Evolutionary conservation across 2,113 vertebrate species (phyloP).

Genomic region (Trematomus loennbergii): DNA sequence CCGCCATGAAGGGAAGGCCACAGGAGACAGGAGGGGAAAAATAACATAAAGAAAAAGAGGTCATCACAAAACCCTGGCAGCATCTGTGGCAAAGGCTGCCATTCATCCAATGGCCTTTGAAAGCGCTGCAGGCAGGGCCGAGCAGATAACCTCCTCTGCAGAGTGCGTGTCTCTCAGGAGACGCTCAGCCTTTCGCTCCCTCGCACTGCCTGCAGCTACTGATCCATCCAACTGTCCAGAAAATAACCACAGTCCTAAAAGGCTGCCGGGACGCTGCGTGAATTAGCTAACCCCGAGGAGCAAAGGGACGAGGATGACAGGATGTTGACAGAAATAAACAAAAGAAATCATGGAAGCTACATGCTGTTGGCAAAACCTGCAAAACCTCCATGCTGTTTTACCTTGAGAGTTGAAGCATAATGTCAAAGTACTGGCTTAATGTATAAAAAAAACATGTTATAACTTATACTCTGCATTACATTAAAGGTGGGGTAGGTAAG

Average conservation of each 20-base stretch:
- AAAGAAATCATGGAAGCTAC: too few species aligned
- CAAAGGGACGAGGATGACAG: not conserved
- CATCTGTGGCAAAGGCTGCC: conserved; percentile 37
- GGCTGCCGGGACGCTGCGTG: not conserved
- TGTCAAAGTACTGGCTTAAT: too few species aligned
- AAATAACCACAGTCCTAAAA: conserved; percentile 21
- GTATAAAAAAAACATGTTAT: too few species aligned
- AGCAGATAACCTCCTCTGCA: conserved; percentile 55
- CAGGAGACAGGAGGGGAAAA: conserved; percentile 35
- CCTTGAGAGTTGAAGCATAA: too few species aligned
- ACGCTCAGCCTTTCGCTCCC: conserved; percentile 25
- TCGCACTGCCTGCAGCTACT: conserved; percentile 35
- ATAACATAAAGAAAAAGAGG: conserved; percentile 51
- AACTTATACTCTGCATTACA: too few species aligned
- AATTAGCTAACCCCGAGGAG: not conserved
- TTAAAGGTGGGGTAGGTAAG: too few species aligned
- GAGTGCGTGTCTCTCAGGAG: conserved; percentile 27
- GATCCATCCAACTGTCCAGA: conserved; percentile 42
- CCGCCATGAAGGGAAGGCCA: conserved; percentile 33
- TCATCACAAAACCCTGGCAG: conserved; percentile 45
- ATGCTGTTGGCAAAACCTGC: too few species aligned
- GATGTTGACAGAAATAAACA: too few species aligned
- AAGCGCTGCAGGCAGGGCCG: conserved; percentile 44
- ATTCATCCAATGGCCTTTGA: conserved; percentile 56
- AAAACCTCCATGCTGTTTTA: too few species aligned